phyloP scores from a whole-genome alignment of 92 coral and sea anemone genomes.

The Heliopora coerulea region DNA sequence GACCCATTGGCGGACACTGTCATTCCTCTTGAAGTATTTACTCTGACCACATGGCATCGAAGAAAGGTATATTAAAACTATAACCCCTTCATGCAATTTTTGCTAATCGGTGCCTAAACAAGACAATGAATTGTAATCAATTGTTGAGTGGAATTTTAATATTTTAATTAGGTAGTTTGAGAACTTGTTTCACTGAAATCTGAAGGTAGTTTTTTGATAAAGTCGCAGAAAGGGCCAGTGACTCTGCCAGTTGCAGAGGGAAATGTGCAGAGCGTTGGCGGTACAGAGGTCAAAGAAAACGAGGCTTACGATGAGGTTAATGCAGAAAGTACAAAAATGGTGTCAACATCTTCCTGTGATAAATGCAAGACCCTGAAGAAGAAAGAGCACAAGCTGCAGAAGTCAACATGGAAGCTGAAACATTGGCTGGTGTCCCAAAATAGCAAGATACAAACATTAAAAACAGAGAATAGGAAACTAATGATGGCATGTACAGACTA shows the following conservation, averaged over 20 bases:
- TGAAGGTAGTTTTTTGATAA: no score
- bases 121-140: background rate
- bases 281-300: background rate
- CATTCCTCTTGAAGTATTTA: background rate
- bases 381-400: background rate
- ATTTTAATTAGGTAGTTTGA: background rate
- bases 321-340: background rate
- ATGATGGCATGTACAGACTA: background rate
- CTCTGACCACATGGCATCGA: constrained; percentile 3
- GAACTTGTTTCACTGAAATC: no score
- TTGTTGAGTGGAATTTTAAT: background rate
- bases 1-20: constrained; percentile 10
- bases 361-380: background rate
- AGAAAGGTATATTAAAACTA: background rate
- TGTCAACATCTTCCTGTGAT: constrained; percentile 4
- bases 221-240: background rate
- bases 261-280: background rate
- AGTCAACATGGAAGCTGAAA: background rate
- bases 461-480: background rate
- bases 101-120: background rate
- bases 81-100: background rate
- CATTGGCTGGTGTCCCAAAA: background rate
- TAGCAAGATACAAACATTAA: background rate
- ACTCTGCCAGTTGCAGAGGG: background rate
- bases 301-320: background rate